Percentiles rank a stretch among this genome's conserved stretches.
phyloP scores from a whole-genome alignment of 2,888 invertebrate genomes.

The Meteorus colon region DNA sequence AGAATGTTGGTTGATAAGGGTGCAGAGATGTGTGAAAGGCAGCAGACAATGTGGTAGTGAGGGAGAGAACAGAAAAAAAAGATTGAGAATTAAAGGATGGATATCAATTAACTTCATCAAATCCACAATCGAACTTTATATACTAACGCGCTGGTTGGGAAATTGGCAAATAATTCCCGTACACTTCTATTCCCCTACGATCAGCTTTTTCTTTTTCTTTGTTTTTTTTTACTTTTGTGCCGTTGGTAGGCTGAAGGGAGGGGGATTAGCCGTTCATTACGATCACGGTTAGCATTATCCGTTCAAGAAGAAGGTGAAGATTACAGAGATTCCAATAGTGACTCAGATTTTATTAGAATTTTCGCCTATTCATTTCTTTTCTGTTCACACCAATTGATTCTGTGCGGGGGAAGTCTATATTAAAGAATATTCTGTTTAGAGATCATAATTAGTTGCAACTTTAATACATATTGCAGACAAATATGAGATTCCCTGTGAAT shows the following conservation, averaged over 20 bases:
- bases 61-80: conserved; percentile 52
- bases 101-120: conserved; percentile 67
- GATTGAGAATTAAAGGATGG: conserved; percentile 57
- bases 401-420: no score
- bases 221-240: not conserved
- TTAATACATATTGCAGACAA: not conserved
- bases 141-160: conserved; percentile 47
- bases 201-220: conserved; percentile 26
- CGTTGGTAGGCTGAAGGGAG: not conserved
- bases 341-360: not conserved
- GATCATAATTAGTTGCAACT: no score
- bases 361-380: not conserved
- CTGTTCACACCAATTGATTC: not conserved
- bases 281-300: not conserved
- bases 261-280: not conserved
- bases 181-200: conserved; percentile 44
- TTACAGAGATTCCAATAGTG: not conserved
- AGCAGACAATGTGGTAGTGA: not conserved
- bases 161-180: conserved; percentile 55
- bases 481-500: not conserved
- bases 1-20: conserved; percentile 24
- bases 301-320: not conserved
- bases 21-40: not conserved
- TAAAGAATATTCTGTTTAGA: no score
- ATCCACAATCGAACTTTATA: conserved; percentile 52